Evolutionary conservation across 2,888 invertebrate species (phyloP), one percentile per base, ranked within the genome.

Genomic region (Salticus scenicus): DNA sequence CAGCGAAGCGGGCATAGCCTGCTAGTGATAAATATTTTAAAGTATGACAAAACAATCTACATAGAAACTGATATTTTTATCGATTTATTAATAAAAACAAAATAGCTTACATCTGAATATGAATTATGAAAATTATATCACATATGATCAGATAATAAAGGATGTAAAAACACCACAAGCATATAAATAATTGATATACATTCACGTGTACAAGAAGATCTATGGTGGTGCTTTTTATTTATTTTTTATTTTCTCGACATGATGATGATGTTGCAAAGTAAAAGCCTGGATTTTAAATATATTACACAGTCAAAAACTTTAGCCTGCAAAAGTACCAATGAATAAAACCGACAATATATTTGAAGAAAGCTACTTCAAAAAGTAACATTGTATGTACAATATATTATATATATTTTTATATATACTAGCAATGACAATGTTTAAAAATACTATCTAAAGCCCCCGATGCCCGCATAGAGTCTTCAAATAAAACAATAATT

Each of bases 101-200:
- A 85, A 85, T 85, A 85, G 79, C 70, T 70, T 78, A 85, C 84
- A 85, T 85, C 84, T 85, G 79, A 85, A 64, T 76, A 82, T 79
- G 84, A 79, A 57, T 73, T 84, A 78, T 77, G 77, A 73, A 84
- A 82, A 76, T 77, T 83, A 85, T 85, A 85, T 85, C 78, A 85
- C 84, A 85, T 78, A 72, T 85, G 74, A 79, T 79, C 78, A 78
- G 71, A 82, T 77, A 72, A 74, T 75, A n/a, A n/a, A 78, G 31
- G 78, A 85, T 79, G 73, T 37, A 28, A n/a, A 69, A 79, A 69
- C 84, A 78, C 47, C 77, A 77, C 30, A 84, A 42, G 67, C 27
- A 74, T 75, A 84, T 84, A 84, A 84, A 84, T 84, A 84, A 84
- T 57, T 66, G 47, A 77, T 73, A 72, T 71, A 84, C 72, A 84